Conservation (phyloP, 2,888 invertebrate species). For the Leucozona laternaria region DNA sequence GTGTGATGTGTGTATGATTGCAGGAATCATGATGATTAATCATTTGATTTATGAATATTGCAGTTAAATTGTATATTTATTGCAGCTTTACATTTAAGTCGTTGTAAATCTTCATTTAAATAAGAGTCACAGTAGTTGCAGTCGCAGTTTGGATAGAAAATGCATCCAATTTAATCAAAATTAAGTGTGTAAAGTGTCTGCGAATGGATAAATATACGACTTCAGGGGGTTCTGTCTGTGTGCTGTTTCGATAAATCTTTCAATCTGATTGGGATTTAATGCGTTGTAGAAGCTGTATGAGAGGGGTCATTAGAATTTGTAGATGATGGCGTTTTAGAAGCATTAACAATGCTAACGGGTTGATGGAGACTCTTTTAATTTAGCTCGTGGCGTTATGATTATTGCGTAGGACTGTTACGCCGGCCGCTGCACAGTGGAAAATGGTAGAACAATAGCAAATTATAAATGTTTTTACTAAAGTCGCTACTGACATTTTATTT, state of each 20-base stretch:
- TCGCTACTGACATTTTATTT: too few relatives aligned
- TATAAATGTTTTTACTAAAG: too few relatives aligned
- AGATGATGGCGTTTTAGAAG: slow-evolving; percentile 1
- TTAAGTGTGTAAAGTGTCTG: slow-evolving; percentile 30
- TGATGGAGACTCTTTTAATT: slow-evolving; percentile 37
- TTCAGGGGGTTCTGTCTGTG: slow-evolving; percentile 16
- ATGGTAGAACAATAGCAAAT: too few relatives aligned
- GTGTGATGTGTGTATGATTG: slow-evolving; percentile 1
- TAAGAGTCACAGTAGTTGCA: slow-evolving; percentile 7
- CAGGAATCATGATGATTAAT: slow-evolving; percentile 64
- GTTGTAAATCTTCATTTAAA: slow-evolving; percentile 73
- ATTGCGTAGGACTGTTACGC: too few relatives aligned
- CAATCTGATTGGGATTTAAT: slow-evolving; percentile 13
- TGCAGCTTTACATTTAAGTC: slow-evolving; percentile 65
- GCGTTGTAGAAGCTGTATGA: not conserved
- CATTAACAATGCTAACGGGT: not conserved
- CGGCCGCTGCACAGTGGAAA: too few relatives aligned
- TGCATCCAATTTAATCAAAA: slow-evolving; percentile 49
- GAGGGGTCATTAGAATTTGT: slow-evolving; percentile 29
- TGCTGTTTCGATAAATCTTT: slow-evolving; percentile 60
- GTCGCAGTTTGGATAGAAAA: slow-evolving; percentile 34
- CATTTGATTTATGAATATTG: slow-evolving; percentile 74
- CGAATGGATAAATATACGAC: slow-evolving; percentile 23
- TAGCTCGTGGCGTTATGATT: too few relatives aligned
- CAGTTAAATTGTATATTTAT: slow-evolving; percentile 74